phyloP scores from a whole-genome alignment of 2,888 invertebrate species.

The Athetis lepigone region DNA sequence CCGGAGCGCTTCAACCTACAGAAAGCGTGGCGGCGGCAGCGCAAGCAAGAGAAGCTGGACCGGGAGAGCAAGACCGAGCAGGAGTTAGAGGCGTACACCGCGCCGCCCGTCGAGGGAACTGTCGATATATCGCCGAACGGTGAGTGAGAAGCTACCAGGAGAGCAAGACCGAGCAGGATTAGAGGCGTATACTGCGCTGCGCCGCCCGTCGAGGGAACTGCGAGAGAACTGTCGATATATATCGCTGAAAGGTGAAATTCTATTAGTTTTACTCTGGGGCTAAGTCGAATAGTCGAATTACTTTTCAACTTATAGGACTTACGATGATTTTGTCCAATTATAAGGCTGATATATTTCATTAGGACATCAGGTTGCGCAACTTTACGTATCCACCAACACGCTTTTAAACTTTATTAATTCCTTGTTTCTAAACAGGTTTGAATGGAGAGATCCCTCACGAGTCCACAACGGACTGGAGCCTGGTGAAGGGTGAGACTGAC shows the following conservation, averaged over 20 bases:
- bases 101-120: conserved; percentile 75
- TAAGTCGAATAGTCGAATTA: too few relatives aligned
- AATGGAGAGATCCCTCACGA: conserved; percentile 79
- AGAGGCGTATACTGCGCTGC: conserved; percentile 86
- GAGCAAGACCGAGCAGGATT: conserved; percentile 79
- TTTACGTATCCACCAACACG: too few relatives aligned
- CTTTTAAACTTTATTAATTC: too few relatives aligned
- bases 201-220: conserved; percentile 75
- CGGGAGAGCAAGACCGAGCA: conserved; percentile 78
- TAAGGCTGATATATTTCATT: too few relatives aligned
- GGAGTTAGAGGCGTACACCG: conserved; percentile 85
- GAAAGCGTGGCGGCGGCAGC: conserved; percentile 89
- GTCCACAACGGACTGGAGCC: conserved; percentile 79
- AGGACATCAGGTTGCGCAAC: too few relatives aligned
- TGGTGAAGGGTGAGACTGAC: conserved; percentile 73
- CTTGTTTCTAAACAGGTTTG: conserved; percentile 68
- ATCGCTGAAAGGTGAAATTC: conserved; percentile 82
- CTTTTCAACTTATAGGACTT: too few relatives aligned
- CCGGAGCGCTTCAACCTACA: conserved; percentile 91
- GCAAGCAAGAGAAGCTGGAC: conserved; percentile 85
- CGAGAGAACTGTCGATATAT: conserved; percentile 80
- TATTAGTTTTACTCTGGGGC: too few relatives aligned
- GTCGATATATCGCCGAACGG: conserved; percentile 82
- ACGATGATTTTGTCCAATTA: too few relatives aligned
- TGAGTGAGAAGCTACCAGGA: conserved; percentile 83